Evolutionary conservation across 2,888 invertebrate genomes (phyloP).

Genomic region (Chaitophorus viminalis): DNA sequence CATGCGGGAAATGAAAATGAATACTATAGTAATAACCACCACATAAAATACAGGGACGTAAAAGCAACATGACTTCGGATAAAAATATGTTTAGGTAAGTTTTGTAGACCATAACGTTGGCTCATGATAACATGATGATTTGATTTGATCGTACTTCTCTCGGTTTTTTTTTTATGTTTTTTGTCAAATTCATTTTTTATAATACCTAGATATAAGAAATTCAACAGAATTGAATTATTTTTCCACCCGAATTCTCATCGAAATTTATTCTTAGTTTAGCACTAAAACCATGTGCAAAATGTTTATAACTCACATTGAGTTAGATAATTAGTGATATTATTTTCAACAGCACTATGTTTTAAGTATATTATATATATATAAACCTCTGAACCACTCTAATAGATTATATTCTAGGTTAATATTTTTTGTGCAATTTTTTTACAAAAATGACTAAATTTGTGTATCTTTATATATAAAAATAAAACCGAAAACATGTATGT

Average conservation of each 20-base stretch:
- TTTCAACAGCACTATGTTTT: neutral
- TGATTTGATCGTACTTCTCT: neutral
- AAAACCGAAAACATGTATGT: neutral
- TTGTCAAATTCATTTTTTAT: neutral
- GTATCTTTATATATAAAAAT: neutral
- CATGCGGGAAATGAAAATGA: constrained; percentile 14
- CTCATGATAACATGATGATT: neutral
- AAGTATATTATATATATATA: neutral
- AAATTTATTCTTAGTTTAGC: neutral
- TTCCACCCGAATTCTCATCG: neutral
- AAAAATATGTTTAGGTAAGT: constrained; percentile 6
- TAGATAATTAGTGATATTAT: neutral
- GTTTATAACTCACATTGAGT: neutral
- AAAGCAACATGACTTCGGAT: neutral
- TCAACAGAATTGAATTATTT: neutral
- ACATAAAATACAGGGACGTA: constrained; percentile 1
- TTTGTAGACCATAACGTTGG: neutral
- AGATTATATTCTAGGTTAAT: too few species aligned
- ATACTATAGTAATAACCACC: neutral
- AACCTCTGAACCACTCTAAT: too few species aligned
- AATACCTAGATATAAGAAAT: neutral
- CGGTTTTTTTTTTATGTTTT: neutral
- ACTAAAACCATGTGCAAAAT: neutral
- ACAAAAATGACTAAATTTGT: neutral
- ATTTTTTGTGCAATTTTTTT: neutral